Evolutionary conservation across 2,888 invertebrate species (phyloP).

Genomic region (Polietes domitor): DNA sequence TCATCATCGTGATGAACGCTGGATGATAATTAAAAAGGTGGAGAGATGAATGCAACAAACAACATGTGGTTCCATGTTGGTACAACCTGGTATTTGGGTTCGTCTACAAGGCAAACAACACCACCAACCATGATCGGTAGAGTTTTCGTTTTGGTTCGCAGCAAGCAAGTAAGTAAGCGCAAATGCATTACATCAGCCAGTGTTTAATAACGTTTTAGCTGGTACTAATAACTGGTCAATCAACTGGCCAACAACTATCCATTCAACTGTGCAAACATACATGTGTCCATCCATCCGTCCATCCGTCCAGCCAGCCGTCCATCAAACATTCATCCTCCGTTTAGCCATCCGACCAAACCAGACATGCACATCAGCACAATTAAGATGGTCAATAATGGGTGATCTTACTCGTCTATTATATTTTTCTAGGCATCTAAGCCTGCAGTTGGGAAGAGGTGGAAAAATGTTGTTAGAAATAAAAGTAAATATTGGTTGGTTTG

Average conservation of each 20-base stretch:
- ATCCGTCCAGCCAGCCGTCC: slow-evolving; percentile 15
- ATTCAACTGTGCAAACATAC: slow-evolving; percentile 2
- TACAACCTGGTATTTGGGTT: neutral
- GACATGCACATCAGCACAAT: slow-evolving; percentile 55
- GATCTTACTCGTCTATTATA: slow-evolving; percentile 53
- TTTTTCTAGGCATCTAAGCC: neutral
- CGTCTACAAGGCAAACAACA: neutral
- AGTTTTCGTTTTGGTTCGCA: slow-evolving; percentile 44
- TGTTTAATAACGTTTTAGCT: slow-evolving; percentile 57
- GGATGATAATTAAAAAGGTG: neutral
- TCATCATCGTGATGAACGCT: neutral
- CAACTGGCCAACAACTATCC: slow-evolving; percentile 49
- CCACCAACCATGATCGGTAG: neutral
- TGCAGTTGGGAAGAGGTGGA: neutral
- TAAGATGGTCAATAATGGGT: slow-evolving; percentile 62
- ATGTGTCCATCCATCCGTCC: slow-evolving; percentile 12
- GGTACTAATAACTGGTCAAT: slow-evolving; percentile 62
- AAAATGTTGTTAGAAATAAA: slow-evolving; percentile 12
- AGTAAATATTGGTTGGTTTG: neutral
- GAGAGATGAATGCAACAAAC: neutral
- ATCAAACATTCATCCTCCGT: neutral
- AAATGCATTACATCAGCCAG: slow-evolving; percentile 59
- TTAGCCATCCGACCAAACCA: slow-evolving; percentile 34
- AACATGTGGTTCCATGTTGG: neutral
- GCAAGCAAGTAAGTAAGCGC: slow-evolving; percentile 1